Conservation (phyloP, 2,888 invertebrate species). For the Ochropacha duplaris region DNA sequence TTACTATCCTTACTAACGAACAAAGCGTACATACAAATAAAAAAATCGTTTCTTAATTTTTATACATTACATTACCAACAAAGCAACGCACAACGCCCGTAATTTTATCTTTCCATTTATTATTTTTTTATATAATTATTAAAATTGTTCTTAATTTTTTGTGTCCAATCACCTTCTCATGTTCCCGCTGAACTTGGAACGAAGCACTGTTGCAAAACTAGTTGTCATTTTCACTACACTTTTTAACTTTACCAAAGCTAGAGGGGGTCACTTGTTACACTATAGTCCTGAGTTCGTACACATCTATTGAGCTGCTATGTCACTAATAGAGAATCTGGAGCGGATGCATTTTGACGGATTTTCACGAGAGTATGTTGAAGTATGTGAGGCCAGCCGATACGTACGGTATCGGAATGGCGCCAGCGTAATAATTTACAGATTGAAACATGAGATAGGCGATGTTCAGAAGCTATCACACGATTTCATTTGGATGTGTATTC, state of each 20-base stretch:
- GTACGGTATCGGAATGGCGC: conserved; percentile 76
- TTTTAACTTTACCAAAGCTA: conserved; percentile 52
- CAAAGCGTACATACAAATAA: conserved; percentile 66
- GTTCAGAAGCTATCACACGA: conserved; percentile 90
- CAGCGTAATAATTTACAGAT: conserved; percentile 83
- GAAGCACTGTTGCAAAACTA: conserved; percentile 45
- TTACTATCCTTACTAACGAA: conserved; percentile 65
- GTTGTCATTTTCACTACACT: conserved; percentile 52
- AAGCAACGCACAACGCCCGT: conserved; percentile 70
- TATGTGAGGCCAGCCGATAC: conserved; percentile 68
- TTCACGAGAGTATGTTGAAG: conserved; percentile 71
- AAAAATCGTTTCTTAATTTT: conserved; percentile 44
- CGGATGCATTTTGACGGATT: conserved; percentile 45
- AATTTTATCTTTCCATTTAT: conserved; percentile 54
- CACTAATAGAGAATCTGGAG: conserved; percentile 34
- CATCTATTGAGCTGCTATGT: conserved; percentile 49
- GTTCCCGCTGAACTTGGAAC: conserved; percentile 52
- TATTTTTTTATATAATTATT: conserved; percentile 30
- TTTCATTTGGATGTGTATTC: conserved; percentile 92
- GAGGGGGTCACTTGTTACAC: conserved; percentile 49
- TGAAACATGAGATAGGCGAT: conserved; percentile 86
- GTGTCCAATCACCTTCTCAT: conserved; percentile 78
- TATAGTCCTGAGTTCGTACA: conserved; percentile 50
- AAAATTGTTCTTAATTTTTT: conserved; percentile 65
- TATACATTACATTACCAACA: conserved; percentile 69